Evolutionary conservation across 2,888 invertebrate genomes (phyloP), one percentile per base, ranked within the genome.

Genomic region (Trichopoda pennipes): DNA sequence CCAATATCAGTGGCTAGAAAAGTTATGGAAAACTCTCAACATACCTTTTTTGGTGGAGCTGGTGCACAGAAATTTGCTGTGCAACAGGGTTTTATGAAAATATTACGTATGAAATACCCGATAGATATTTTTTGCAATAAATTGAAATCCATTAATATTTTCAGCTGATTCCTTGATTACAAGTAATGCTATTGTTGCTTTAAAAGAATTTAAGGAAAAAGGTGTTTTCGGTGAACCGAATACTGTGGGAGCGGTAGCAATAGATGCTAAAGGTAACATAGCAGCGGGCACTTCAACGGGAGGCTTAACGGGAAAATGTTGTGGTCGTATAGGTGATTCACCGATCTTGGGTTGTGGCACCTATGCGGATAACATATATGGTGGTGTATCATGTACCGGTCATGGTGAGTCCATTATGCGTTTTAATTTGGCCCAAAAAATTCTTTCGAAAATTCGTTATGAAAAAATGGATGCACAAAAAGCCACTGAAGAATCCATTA

Each of bases 241-340:
- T 9, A 96, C 96, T 0, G 96, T 97, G 0, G 97, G 97, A 8
- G 96, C 96, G 3, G 96, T 97, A 1, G 96, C 95, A 0, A 91
- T 97, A 28, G 96, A 96, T 89, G 87, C 89, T 0, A 86, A 92
- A n/a, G 96, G 96, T 0, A 94, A 94, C 86, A 91, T 96, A 60
- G 95, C 96, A 0, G 95, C 94, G 1, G 96, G 95, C 0, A 97
- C 96, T 0, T 96, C 96, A 10, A 97, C 96, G 0, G 97, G 97
- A 2, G 97, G 97, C 0, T 94, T 95, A 85, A 95, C 94, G 68
- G 96, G 95, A 0, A 96, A 96, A 90, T 93, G 94, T 85, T 93
- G 94, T 0, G 96, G 96, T 0, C 92, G 96, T 38, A 94, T 96
- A 84, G 96, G 96, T 12, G 96, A 96, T 86, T 94, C 95, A 0